These are phyloP conservation scores for Macropis europaea DNA, from an alignment of 2,888 invertebrate genomes.

Conservation along the genomic window DNA sequence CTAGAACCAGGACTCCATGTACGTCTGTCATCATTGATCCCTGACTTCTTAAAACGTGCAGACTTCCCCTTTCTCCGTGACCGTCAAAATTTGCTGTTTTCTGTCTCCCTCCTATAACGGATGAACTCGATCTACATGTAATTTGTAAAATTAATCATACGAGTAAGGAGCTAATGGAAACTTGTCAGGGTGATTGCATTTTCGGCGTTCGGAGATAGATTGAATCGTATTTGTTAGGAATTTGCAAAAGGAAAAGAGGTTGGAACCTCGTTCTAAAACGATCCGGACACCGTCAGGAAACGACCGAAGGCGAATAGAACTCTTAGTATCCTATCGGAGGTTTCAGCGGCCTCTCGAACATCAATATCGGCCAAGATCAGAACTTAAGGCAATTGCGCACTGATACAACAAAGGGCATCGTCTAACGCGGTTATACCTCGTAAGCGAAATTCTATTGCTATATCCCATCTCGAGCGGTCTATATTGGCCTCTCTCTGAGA, in stretches of 20 bases:
- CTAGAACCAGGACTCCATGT: no score
- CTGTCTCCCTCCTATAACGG: no score
- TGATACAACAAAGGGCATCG: slow-evolving; percentile 75
- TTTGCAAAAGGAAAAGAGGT: slow-evolving; percentile 11
- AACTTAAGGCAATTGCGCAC: slow-evolving; percentile 74
- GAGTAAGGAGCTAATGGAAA: no score
- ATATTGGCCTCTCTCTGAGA: slow-evolving; percentile 66
- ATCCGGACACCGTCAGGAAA: slow-evolving; percentile 27
- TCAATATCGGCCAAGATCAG: slow-evolving; percentile 71
- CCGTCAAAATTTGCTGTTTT: no score
- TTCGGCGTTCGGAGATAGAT: neutral
- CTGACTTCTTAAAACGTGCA: no score
- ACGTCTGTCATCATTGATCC: no score
- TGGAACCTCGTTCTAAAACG: slow-evolving; percentile 32
- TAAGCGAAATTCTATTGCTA: slow-evolving; percentile 73
- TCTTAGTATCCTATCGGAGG: slow-evolving; percentile 55
- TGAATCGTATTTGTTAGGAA: slow-evolving; percentile 34
- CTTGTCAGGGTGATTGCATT: no score
- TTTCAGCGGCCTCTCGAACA: slow-evolving; percentile 57
- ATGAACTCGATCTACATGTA: no score
- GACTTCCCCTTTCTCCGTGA: no score
- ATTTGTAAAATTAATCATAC: no score
- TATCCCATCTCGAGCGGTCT: slow-evolving; percentile 68
- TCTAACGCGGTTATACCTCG: slow-evolving; percentile 72
- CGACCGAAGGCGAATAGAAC: slow-evolving; percentile 48